Conservation (phyloP, 2,888 invertebrate species). For the Proisotoma minuta region DNA sequence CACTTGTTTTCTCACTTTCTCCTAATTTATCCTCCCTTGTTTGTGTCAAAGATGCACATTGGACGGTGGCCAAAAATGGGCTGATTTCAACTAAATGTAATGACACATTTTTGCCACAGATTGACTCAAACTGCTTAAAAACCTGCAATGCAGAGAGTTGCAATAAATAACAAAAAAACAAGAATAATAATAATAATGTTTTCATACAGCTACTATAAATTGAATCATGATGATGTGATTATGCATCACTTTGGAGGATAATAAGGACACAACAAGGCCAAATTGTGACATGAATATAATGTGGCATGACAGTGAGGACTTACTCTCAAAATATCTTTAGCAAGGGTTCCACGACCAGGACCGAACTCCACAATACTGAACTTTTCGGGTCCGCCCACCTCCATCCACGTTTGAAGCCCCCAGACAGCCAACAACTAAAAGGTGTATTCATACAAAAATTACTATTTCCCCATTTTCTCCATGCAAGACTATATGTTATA, state of each 20-base stretch:
- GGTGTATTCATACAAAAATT: slow-evolving; percentile 3
- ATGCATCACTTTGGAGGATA: too few relatives aligned
- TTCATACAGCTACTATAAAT: background rate
- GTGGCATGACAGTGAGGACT: slow-evolving; percentile 19
- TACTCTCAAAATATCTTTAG: slow-evolving; percentile 80
- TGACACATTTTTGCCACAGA: slow-evolving; percentile 55
- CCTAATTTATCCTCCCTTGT: slow-evolving; percentile 41
- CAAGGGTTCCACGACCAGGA: slow-evolving; percentile 87
- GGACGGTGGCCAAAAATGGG: slow-evolving; percentile 71
- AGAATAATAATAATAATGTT: slow-evolving; percentile 1
- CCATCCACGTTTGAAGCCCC: slow-evolving; percentile 79
- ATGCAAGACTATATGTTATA: background rate
- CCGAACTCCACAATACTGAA: slow-evolving; percentile 91
- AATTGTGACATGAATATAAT: too few relatives aligned
- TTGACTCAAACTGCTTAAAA: slow-evolving; percentile 54
- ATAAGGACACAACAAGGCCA: too few relatives aligned
- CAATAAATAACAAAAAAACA: slow-evolving; percentile 5
- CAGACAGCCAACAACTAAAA: slow-evolving; percentile 75
- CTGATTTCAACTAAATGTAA: slow-evolving; percentile 89
- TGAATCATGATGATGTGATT: too few relatives aligned
- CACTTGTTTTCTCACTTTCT: background rate
- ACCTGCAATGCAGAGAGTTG: slow-evolving; percentile 53
- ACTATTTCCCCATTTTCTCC: background rate
- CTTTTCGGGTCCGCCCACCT: slow-evolving; percentile 67
- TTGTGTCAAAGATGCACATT: slow-evolving; percentile 57